Evolutionary conservation across 2,797 vertebrate species (phyloP).

Genomic region (Tauraco hartlaubi): DNA sequence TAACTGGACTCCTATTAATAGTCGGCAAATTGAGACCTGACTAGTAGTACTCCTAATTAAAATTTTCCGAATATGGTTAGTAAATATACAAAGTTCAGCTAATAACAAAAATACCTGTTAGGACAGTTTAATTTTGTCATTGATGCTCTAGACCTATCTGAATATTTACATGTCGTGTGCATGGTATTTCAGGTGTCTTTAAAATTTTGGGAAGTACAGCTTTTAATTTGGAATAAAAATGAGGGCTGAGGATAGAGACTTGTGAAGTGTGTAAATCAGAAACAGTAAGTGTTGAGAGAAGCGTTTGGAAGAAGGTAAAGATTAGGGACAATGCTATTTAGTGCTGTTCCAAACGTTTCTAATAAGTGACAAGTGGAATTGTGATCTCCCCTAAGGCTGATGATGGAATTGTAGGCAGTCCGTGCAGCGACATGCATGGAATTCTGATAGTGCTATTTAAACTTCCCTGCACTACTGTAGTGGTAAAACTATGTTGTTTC

Average conservation of each 20-base stretch:
- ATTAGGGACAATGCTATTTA: background rate
- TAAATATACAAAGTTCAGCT: background rate
- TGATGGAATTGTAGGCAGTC: background rate
- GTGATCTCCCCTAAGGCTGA: fast-evolving
- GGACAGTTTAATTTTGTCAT: background rate
- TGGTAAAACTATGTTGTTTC: background rate
- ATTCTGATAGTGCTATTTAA: background rate
- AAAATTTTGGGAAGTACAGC: background rate
- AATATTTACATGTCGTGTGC: background rate
- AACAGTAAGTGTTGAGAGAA: background rate
- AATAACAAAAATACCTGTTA: background rate
- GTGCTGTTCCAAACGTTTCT: background rate
- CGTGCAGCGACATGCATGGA: background rate
- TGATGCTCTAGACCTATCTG: background rate
- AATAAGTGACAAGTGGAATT: too few relatives aligned
- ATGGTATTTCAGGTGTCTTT: background rate
- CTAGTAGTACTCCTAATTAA: background rate
- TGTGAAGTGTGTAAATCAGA: background rate
- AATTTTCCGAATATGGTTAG: background rate
- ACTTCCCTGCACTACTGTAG: background rate
- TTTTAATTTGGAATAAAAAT: background rate
- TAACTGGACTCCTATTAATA: background rate
- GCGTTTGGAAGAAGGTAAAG: background rate
- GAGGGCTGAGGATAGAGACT: background rate
- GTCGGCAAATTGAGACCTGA: background rate